Evolutionary conservation across 2,113 vertebrate species (phyloP), one percentile per base, ranked within the genome.

Genomic region (Balaenoptera acutorostrata): DNA sequence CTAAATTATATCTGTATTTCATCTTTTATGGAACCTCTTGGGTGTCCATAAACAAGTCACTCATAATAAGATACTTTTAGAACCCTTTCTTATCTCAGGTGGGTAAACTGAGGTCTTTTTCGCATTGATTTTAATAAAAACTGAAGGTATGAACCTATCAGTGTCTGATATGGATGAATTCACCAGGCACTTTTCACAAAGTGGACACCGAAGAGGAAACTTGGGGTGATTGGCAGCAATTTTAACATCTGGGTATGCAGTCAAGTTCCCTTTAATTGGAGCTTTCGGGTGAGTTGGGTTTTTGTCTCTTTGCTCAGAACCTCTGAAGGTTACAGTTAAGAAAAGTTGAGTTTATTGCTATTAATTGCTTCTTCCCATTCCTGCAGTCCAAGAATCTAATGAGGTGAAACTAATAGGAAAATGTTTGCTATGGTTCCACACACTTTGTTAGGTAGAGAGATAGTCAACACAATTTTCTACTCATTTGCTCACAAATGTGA

Each of bases 331-430:
- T 27, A 89, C 89, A 39, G 41, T 80, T 84, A 63, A 95, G 83
- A 88, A 88, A 96, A 94, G 74, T 68, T 7, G 10, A 72, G 52
- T 55, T 83, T 92, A 41, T n/a, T 91, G 59, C 55, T 66, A 21
- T 88, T 49, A 81, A 21, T 91, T 85, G 44, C 86, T 66, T 88
- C 92, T 95, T 72, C 77, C 14, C 20, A 29, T 88, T 85, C 89
- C 82, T 84, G 23, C 66, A 92, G 71, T 41, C 82, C 61, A 59
- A 86, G 86, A 93, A 95, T 82, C 69, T 74, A 93, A 95, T 69
- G 61, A 96, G 39, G 46, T 55, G 23, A 71, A 36, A 44, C n/a
- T 52, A 84, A 92, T 39, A 83, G n/a, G 80, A 87, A 64, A 80
- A 80, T 57, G 25, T 83, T 94, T 88, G 36, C 91, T 49, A 0